Conservation (phyloP, 2,888 invertebrate species). For the Cephus rjabovi region DNA sequence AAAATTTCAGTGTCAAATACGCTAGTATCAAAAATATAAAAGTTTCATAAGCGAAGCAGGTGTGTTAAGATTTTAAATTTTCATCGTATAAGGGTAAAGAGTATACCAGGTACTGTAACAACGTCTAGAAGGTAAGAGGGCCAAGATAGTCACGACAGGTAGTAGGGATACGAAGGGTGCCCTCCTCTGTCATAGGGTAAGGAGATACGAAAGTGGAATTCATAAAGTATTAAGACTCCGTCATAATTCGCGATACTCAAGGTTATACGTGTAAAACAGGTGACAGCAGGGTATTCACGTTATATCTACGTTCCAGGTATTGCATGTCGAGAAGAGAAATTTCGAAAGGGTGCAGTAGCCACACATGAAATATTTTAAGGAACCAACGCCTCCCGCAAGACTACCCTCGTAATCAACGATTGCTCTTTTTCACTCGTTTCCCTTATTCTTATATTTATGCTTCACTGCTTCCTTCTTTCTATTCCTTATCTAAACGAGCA, state of each 20-base stretch:
- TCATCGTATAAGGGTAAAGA: not conserved
- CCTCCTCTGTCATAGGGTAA: no score
- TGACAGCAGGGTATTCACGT: no score
- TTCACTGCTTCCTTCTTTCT: constrained; percentile 9
- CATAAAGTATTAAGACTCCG: not conserved
- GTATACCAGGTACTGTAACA: not conserved
- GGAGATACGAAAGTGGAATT: no score
- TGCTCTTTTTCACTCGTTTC: not conserved
- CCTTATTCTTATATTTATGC: not conserved
- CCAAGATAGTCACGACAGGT: no score
- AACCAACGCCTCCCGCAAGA: not conserved
- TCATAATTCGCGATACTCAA: not conserved
- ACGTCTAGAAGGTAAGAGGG: not conserved
- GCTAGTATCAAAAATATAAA: not conserved
- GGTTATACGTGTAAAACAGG: not conserved
- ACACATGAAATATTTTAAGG: no score
- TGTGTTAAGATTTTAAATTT: not conserved
- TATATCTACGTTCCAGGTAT: no score
- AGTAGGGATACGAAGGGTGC: no score
- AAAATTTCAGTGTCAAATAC: not conserved
- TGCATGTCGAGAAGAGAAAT: no score
- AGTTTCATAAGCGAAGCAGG: not conserved
- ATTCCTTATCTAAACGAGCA: not conserved
- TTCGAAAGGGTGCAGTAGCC: no score
- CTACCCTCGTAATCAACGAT: not conserved